Evolutionary conservation across 1,140 invertebrate genomes (phyloP), one percentile per base, ranked within the genome.

Genomic region (Zophobas morio): DNA sequence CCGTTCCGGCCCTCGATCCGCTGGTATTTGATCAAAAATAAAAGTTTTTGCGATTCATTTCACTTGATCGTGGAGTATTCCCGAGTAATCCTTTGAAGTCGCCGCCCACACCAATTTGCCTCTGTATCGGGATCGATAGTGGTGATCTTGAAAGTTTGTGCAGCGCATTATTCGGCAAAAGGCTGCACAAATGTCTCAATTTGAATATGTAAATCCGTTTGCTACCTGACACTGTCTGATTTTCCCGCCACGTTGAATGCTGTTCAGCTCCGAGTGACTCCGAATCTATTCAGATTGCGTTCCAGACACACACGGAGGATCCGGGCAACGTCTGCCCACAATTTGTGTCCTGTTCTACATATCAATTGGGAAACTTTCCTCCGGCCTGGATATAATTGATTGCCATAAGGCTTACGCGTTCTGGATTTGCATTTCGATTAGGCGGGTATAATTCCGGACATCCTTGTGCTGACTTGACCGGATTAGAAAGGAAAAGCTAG

Each of bases 181-280:
- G 60, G 60, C 60, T 66, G 60, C 60, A 66, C 60, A 66, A 66
- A 66, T 66, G 60, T 66, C 60, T 66, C 60, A 42, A 66, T 66
- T 66, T 66, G 60, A 66, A 66, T 66, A 66, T 66, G 60, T 66
- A 66, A 66, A 66, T 66, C 60, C 60, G 56, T 60, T 35, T 66
- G 37, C 60, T 66, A 66, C 60, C 60, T 66, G 60, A 66, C 60
- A 66, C 60, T 66, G 60, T 46, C 60, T 66, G 60, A 66, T 66
- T 66, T 66, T 32, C 60, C 42, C 60, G 37, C 60, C 60, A 66
- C 60, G 60, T 42, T 66, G 57, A 63, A 63, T 63, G 57, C 49
- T 5, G 49, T 51, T 51, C 20, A 51, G 49, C 35, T 39, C 6
- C 34, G 60, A 39, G 60, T 66, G 20, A 20, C 35, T 39, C 6